Evolutionary conservation across 1,140 invertebrate genomes (phyloP).

Genomic region (Diprion similis): DNA sequence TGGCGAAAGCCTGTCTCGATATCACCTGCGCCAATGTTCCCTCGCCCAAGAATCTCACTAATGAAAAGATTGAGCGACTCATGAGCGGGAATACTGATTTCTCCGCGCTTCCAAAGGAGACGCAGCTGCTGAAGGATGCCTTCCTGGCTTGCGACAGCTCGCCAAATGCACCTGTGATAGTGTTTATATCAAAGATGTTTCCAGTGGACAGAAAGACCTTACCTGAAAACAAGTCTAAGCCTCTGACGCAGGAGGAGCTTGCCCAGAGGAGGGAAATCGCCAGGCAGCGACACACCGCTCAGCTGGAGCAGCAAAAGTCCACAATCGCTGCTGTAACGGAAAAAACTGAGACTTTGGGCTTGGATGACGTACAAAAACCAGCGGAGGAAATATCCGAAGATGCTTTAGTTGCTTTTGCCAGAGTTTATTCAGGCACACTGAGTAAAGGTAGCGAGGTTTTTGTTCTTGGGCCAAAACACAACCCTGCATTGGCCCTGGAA

Average conservation of each 20-base stretch:
- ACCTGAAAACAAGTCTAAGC: constrained; percentile 76
- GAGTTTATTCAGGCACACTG: constrained; percentile 91
- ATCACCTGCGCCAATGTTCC: constrained; percentile 85
- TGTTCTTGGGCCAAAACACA: constrained; percentile 90
- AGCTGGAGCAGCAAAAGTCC: constrained; percentile 35
- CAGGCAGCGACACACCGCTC: constrained; percentile 68
- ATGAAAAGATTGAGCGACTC: constrained; percentile 72
- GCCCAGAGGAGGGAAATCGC: constrained; percentile 73
- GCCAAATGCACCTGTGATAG: constrained; percentile 77
- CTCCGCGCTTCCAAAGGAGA: constrained; percentile 73
- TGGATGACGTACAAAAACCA: constrained; percentile 16
- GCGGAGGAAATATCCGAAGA: constrained; percentile 64
- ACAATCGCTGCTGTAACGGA: constrained; percentile 12
- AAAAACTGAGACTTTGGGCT: constrained; percentile 12
- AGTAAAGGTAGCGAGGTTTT: constrained; percentile 80
- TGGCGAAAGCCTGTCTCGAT: constrained; percentile 80
- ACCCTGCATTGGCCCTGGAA: constrained; percentile 70
- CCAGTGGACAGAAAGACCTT: constrained; percentile 75
- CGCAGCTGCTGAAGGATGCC: constrained; percentile 75
- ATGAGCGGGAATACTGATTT: constrained; percentile 69
- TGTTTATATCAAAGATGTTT: constrained; percentile 97
- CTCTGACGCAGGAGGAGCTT: constrained; percentile 80
- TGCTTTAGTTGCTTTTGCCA: constrained; percentile 90
- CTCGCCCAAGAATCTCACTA: constrained; percentile 77
- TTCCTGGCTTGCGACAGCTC: constrained; percentile 77